These are phyloP conservation scores for Lutjanus campechanus DNA, from an alignment of 2,797 vertebrate genomes.

Conservation along the genomic window DNA sequence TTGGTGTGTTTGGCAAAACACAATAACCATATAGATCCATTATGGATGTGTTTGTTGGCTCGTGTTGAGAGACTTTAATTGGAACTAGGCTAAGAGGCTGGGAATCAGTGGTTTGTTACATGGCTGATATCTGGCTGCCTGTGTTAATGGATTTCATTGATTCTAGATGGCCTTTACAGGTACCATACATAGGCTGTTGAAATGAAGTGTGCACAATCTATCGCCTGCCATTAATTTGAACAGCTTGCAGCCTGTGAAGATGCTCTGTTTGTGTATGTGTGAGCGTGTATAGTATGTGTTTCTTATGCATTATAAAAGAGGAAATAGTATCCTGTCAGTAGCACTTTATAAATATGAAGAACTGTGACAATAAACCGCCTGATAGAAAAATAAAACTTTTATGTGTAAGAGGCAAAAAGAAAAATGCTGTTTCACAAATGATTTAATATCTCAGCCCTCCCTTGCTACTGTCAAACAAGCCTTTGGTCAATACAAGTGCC, in stretches of 20 bases:
- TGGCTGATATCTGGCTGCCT: conserved; percentile 70
- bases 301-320: conserved; percentile 37
- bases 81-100: conserved; percentile 64
- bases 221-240: conserved; percentile 66
- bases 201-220: conserved; percentile 67
- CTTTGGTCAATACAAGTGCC: conserved; percentile 68
- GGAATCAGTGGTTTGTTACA: conserved; percentile 68
- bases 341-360: conserved; percentile 29
- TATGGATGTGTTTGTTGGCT: conserved; percentile 63
- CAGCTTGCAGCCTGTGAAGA: conserved; percentile 53
- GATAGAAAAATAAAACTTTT: conserved; percentile 20
- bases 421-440: conserved; percentile 31
- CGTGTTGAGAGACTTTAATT: conserved; percentile 68
- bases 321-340: conserved; percentile 40
- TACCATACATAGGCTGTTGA: conserved; percentile 61
- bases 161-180: conserved; percentile 70
- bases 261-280: conserved; percentile 48
- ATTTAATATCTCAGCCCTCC: conserved; percentile 37
- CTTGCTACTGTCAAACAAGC: conserved; percentile 56
- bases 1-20: conserved; percentile 64
- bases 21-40: conserved; percentile 64
- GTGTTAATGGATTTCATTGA: conserved; percentile 78
- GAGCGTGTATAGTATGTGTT: conserved; percentile 36
- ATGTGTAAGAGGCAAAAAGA: conserved; percentile 24
- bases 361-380: conserved; percentile 39